Evolutionary conservation across 2,888 invertebrate genomes (phyloP).

Genomic region (Schrankia costaestrigalis): DNA sequence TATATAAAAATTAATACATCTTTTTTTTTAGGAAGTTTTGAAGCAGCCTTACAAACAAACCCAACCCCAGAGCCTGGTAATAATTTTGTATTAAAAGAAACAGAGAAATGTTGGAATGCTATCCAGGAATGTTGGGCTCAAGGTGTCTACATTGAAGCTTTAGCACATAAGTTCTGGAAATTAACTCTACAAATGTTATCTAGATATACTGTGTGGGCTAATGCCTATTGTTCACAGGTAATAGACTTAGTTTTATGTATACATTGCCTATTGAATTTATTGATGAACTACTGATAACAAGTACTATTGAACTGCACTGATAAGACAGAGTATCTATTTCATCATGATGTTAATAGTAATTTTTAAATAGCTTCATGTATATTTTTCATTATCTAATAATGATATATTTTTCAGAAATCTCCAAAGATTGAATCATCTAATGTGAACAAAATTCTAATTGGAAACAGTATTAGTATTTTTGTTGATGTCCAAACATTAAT

Average conservation of each 20-base stretch:
- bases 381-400: neutral
- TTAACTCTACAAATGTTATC: conserved; percentile 91
- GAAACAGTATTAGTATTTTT: conserved; percentile 64
- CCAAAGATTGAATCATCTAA: conserved; percentile 49
- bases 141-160: conserved; percentile 88
- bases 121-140: conserved; percentile 86
- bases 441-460: conserved; percentile 59
- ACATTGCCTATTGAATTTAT: no score
- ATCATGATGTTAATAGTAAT: conserved; percentile 15
- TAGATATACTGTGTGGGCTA: conserved; percentile 88
- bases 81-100: conserved; percentile 71
- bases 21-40: conserved; percentile 60
- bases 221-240: conserved; percentile 67
- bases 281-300: conserved; percentile 19
- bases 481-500: conserved; percentile 53
- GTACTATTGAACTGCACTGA: conserved; percentile 12
- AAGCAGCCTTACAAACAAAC: conserved; percentile 52
- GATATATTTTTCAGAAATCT: conserved; percentile 50
- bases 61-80: conserved; percentile 53
- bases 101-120: conserved; percentile 72
- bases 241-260: conserved; percentile 8
- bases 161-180: conserved; percentile 93
- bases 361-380: conserved; percentile 11
- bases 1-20: neutral
- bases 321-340: no score